Evolutionary conservation across 1,140 invertebrate species (phyloP), one percentile per base, ranked within the genome.

Genomic region (Papilio dardanus): DNA sequence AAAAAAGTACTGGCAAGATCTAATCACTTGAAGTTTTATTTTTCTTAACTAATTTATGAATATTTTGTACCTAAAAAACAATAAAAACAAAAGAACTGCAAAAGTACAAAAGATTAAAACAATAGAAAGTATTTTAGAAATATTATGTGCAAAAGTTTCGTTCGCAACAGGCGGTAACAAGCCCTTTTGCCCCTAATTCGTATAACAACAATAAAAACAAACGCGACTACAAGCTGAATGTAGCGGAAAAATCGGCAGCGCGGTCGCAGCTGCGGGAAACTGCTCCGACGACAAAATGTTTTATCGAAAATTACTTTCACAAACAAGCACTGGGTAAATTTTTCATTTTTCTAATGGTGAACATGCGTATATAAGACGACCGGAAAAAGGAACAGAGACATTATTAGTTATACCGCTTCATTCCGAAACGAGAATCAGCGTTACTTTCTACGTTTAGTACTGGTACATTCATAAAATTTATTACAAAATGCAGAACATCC

Each of bases 291-390:
- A 86, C 84, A 88, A 88, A 88, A 83, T 88, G 84, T 86, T 88
- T 87, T 87, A 88, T 88, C 85, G 86, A 87, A 86, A 87, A 88
- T 88, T 88, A 88, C 86, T 86, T 86, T 84, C 84, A 77, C 78
- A 74, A 77, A 78, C 81, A 81, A 71, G 50, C 75, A 75, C 76
- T 50, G 81, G 79, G 81, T 83, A 81, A 85, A 85, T 87, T 88
- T 62, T 86, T 82, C 83, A 86, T 88, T 88, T 86, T 84, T 87
- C 82, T 87, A 87, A 87, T 86, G 79, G 81, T 80, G 76, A 85
- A 85, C 82, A 79, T 40, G 31, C 10, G 33, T 21, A 69, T 14
- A 19, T 40, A 5, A n/a, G n/a, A n/a, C n/a, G n/a, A n/a, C n/a
- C n/a, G n/a, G n/a, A n/a, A n/a, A n/a, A n/a, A n/a, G n/a, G n/a